Base-by-base conservation (phyloP, 2,797 vertebrate genomes). In the Craterocephalus amniculus region DNA sequence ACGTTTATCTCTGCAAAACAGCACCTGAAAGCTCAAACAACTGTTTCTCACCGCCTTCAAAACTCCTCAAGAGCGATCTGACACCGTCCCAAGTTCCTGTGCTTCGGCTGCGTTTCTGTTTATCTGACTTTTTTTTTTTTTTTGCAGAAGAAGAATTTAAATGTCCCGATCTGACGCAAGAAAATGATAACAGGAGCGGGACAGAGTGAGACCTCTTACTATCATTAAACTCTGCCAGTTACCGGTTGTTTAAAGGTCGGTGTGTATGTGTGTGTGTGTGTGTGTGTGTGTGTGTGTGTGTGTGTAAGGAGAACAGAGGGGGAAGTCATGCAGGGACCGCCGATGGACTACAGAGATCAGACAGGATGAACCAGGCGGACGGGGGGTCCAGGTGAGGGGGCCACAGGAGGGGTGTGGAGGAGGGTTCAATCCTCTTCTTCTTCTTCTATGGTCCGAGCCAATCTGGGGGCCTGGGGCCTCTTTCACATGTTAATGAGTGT, bases 401-500 rank as follows among this genome's bases (percentile, higher is more conserved):
- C 95, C 87, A 91, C 91, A 90, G 74, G 76, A 82, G 83, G 79
- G 65, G n/a, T 36, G 66, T 72, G 64, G 75, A 63, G 69, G 71
- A 58, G 70, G 67, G 24, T 58, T 70, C 65, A 67, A 65, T 69
- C 78, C 72, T 77, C 80, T 72, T 85, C 76, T 77, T 85, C 80
- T 43, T 60, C 80, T 62, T 81, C 78, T 90, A 93, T 93, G 93
- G 95, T 94, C 95, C 89, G 91, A 94, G 94, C 94, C 95, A 95
- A 96, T 95, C 94, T 95, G 80, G 85, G 85, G 87, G 86, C 85
- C 95, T 91, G 84, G 93, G 84, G 83, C 92, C 95, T 95, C 95
- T 98, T 99, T 99, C 96, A 98, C 94, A 98, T 99, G 97, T 93
- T 98, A 99, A 99, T 99, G 96, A 98, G 95, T 94, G 95, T 94